A percentile compares a stretch with the other conserved stretches of the same genome.
These are phyloP conservation scores for Myiozetetes cayanensis DNA, from an alignment of 2,113 vertebrate species.

Conservation along the genomic window DNA sequence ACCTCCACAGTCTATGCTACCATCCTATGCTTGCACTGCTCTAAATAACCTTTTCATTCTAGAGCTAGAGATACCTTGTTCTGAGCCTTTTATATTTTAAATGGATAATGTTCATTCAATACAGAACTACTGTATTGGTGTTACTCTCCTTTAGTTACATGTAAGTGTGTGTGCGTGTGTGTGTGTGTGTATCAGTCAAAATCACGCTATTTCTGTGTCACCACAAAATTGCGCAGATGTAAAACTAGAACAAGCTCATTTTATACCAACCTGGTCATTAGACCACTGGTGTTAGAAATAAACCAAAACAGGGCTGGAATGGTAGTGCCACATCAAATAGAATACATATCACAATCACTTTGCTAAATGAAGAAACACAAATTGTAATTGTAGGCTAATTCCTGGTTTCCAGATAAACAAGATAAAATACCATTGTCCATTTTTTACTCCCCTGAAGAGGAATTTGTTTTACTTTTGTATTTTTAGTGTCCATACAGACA, in stretches of 20 bases:
- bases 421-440: background rate
- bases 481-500: background rate
- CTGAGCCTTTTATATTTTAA: background rate
- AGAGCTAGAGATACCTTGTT: background rate
- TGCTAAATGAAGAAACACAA: background rate
- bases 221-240: background rate
- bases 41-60: background rate
- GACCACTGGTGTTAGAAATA: background rate
- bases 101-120: background rate
- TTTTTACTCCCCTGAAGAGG: background rate
- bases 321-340: fast-evolving
- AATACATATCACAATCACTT: background rate
- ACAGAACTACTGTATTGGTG: background rate
- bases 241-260: background rate
- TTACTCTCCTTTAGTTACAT: background rate
- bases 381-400: background rate
- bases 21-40: background rate
- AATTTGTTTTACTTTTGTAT: background rate
- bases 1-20: background rate
- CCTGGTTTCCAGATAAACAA: background rate
- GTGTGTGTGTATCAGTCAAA: background rate
- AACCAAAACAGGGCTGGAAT: background rate
- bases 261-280: background rate
- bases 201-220: background rate
- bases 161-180: background rate